These are phyloP conservation scores for Bombus breviceps DNA, from an alignment of 1,140 invertebrate genomes.

Conservation along the genomic window DNA sequence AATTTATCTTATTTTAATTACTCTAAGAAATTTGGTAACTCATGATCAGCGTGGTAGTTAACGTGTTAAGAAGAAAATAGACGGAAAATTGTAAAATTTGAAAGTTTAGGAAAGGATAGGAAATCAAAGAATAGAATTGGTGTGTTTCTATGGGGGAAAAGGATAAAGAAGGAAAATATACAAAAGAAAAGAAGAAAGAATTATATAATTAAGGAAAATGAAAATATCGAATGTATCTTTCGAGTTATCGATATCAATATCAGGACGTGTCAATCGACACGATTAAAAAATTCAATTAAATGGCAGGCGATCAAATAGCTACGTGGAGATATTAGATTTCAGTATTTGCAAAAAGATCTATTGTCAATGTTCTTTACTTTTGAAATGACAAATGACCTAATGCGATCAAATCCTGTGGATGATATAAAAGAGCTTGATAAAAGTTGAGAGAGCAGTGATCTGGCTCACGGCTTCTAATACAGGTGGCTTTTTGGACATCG, in stretches of 20 bases:
- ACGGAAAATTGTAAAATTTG: too few species aligned
- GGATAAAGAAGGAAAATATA: neutral
- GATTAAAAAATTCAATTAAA: constrained; percentile 61
- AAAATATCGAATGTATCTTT: neutral
- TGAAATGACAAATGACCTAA: constrained; percentile 29
- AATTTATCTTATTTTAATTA: too few species aligned
- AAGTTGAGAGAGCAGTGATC: neutral
- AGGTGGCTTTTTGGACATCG: neutral
- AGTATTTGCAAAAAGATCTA: constrained; percentile 51
- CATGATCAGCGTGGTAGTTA: too few species aligned
- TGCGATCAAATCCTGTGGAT: neutral
- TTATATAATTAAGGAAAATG: neutral
- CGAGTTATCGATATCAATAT: constrained; percentile 16
- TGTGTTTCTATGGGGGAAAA: neutral
- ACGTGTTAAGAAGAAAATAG: too few species aligned
- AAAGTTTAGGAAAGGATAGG: too few species aligned
- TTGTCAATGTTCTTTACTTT: constrained; percentile 14
- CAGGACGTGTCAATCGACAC: neutral
- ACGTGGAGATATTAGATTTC: constrained; percentile 28
- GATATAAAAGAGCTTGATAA: constrained; percentile 22
- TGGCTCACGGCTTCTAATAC: too few species aligned
- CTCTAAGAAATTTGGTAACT: too few species aligned
- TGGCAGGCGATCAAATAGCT: neutral
- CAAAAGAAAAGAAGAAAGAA: neutral
- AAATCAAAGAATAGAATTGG: neutral